Percentiles rank a stretch among this genome's conserved stretches.
Conservation (phyloP, 2,113 vertebrate genomes). For the Menidia beryllina region DNA sequence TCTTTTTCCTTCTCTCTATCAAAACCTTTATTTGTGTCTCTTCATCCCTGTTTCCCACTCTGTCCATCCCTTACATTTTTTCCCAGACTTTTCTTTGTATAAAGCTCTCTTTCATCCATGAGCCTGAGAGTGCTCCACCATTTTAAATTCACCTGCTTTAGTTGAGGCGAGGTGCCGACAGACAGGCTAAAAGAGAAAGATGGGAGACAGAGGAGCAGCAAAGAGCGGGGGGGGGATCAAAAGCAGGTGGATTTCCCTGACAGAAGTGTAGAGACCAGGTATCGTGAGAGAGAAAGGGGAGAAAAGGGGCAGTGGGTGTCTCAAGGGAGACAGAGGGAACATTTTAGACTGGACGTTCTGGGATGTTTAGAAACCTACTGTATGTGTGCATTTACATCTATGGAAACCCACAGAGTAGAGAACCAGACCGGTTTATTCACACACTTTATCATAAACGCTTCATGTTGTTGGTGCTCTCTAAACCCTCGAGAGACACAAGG, state of each 20-base stretch:
- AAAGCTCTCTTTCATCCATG: constrained; percentile 77
- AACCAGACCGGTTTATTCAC: constrained; percentile 45
- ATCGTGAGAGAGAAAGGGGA: constrained; percentile 59
- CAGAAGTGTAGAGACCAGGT: constrained; percentile 64
- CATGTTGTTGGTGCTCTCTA: constrained; percentile 33
- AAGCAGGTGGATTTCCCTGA: constrained; percentile 72
- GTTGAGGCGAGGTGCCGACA: constrained; percentile 64
- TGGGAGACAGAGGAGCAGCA: constrained; percentile 32
- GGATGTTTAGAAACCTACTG: constrained; percentile 25
- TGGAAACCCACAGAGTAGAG: constrained; percentile 36
- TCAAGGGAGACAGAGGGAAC: constrained; percentile 51
- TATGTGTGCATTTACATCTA: constrained; percentile 23
- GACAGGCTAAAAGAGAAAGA: constrained; percentile 59
- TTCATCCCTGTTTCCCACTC: constrained; percentile 25
- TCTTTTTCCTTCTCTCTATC: constrained; percentile 43
- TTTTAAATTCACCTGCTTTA: constrained; percentile 76
- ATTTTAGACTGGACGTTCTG: constrained; percentile 48
- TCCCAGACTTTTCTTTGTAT: constrained; percentile 69
- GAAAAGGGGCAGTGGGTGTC: constrained; percentile 11
- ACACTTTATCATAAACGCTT: constrained; percentile 51
- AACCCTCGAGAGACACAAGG: constrained; percentile 13
- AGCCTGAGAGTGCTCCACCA: constrained; percentile 63
- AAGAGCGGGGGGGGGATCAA: constrained; percentile 58
- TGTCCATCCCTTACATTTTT: constrained; percentile 63
- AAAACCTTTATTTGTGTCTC: constrained; percentile 44